Conservation (phyloP, 2,113 vertebrate genomes). For the Tympanuchus pallidicinctus region DNA sequence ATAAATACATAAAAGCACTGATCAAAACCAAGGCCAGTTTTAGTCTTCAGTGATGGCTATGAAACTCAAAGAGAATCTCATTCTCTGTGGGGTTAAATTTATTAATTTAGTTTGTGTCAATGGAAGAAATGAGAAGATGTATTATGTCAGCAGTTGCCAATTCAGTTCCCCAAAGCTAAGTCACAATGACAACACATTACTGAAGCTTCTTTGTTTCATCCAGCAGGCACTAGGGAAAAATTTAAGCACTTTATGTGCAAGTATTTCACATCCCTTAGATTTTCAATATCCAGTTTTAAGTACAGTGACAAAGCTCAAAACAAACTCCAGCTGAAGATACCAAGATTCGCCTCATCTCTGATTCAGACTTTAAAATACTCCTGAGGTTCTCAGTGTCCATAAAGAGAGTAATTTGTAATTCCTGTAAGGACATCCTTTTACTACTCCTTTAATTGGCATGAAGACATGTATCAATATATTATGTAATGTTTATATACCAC, state of each 20-base stretch:
- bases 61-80: neutral
- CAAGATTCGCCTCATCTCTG: neutral
- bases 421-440: neutral
- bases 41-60: neutral
- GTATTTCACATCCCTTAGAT: neutral
- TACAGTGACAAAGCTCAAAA: neutral
- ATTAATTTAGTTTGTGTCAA: neutral
- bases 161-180: neutral
- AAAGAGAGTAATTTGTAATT: neutral
- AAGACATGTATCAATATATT: neutral
- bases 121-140: neutral
- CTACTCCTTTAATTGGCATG: neutral
- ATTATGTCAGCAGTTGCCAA: neutral
- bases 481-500: neutral
- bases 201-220: neutral
- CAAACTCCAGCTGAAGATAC: neutral
- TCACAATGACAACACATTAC: neutral
- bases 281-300: neutral
- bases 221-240: neutral
- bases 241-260: neutral
- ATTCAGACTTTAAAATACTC: neutral
- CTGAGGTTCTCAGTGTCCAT: neutral
- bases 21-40: neutral
- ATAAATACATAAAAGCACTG: neutral
- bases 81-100: neutral